Evolutionary conservation across 2,888 invertebrate genomes (phyloP).

Genomic region (Pachycephus smyrnensis): DNA sequence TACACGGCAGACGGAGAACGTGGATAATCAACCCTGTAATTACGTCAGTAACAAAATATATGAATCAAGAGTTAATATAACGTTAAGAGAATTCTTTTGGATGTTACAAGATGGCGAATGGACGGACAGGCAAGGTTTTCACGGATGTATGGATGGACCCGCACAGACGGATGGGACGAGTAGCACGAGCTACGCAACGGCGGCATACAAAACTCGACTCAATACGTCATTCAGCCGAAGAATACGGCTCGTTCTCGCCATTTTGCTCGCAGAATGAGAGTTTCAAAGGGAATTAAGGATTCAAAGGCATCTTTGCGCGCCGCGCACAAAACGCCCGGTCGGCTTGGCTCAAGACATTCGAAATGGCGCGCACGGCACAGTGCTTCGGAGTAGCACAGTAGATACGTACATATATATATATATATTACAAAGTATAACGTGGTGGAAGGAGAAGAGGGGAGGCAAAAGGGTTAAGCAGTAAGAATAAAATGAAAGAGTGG

Average conservation of each 20-base stretch:
- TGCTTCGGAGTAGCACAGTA: neutral
- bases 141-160: neutral
- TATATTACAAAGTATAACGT: neutral
- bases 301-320: constrained; percentile 66
- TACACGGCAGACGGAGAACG: neutral
- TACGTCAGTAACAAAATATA: constrained; percentile 14
- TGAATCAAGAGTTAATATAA: constrained; percentile 8
- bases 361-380: neutral
- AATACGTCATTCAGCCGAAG: constrained; percentile 66
- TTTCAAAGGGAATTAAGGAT: constrained; percentile 68
- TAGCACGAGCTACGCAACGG: constrained; percentile 49
- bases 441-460: neutral
- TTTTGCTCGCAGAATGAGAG: constrained; percentile 65
- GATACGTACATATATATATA: neutral
- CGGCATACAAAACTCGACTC: constrained; percentile 65
- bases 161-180: constrained; percentile 32
- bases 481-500: neutral
- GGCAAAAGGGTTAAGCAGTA: neutral
- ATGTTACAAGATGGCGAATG: neutral
- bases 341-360: constrained; percentile 12
- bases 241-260: constrained; percentile 66
- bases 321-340: constrained; percentile 60
- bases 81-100: neutral
- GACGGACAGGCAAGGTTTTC: neutral
- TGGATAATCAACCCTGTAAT: constrained; percentile 15